These are phyloP conservation scores for Artemia franciscana DNA, from an alignment of 1,140 invertebrate species.

Conservation along the genomic window DNA sequence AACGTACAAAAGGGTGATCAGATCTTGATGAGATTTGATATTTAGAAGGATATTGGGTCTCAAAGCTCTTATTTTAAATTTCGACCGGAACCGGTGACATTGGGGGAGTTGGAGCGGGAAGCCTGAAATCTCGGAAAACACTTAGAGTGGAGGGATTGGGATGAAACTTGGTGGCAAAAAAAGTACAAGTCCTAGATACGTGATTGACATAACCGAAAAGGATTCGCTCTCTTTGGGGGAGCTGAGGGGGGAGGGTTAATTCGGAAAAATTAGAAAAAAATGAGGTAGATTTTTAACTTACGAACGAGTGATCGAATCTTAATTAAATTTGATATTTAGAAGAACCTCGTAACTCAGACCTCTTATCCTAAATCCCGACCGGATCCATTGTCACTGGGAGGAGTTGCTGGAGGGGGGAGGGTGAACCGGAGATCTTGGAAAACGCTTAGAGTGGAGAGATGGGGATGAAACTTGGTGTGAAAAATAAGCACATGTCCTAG, in stretches of 20 bases:
- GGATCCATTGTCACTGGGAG: not conserved
- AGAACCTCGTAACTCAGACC: too few relatives aligned
- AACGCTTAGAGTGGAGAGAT: not conserved
- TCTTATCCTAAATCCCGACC: not conserved
- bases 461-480: not conserved
- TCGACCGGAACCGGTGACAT: not conserved
- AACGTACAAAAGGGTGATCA: too few relatives aligned
- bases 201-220: not conserved
- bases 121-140: not conserved
- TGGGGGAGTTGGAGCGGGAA: not conserved
- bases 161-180: not conserved
- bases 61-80: not conserved
- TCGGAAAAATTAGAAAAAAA: too few relatives aligned
- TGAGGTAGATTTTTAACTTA: too few relatives aligned
- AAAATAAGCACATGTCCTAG: not conserved
- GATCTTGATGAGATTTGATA: too few relatives aligned
- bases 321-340: too few relatives aligned
- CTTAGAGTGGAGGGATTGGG: not conserved
- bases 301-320: too few relatives aligned
- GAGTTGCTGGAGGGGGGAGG: too few relatives aligned
- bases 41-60: slow-evolving; percentile 1
- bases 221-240: not conserved
- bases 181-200: not conserved
- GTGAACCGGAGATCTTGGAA: not conserved
- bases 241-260: not conserved